A percentile compares a stretch with the other conserved stretches of the same genome.
These are phyloP conservation scores for Pantala flavescens DNA, from an alignment of 1,140 invertebrate species.

Conservation along the genomic window DNA sequence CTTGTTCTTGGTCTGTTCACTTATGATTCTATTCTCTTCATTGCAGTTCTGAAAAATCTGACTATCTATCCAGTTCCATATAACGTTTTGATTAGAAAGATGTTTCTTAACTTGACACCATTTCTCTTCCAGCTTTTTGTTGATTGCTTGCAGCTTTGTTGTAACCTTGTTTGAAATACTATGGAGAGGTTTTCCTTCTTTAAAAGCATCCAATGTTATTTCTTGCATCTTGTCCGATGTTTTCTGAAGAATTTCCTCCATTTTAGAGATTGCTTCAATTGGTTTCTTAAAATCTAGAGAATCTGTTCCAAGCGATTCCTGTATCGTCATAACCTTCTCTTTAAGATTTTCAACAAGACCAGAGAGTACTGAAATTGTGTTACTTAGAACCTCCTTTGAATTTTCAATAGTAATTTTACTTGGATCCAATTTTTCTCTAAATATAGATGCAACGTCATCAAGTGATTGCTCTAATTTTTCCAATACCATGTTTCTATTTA, in stretches of 20 bases:
- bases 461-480: background rate
- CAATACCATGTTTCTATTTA: too few species aligned
- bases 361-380: background rate
- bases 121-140: background rate
- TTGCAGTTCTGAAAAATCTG: background rate
- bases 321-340: background rate
- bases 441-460: background rate
- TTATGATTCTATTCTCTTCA: background rate
- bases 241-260: background rate
- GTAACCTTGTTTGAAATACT: background rate
- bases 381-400: background rate
- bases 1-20: background rate
- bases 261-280: background rate
- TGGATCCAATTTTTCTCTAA: background rate
- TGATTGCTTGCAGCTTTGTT: background rate
- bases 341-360: background rate
- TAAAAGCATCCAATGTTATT: background rate
- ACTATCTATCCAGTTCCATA: background rate
- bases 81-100: background rate
- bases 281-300: background rate
- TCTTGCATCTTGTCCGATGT: background rate
- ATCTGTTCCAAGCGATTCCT: background rate
- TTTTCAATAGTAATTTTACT: background rate
- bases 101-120: background rate
- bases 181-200: background rate